Percentiles rank a stretch among this genome's conserved stretches.
Conservation (phyloP, 1,140 invertebrate species). For the Drosophila pruinosa region DNA sequence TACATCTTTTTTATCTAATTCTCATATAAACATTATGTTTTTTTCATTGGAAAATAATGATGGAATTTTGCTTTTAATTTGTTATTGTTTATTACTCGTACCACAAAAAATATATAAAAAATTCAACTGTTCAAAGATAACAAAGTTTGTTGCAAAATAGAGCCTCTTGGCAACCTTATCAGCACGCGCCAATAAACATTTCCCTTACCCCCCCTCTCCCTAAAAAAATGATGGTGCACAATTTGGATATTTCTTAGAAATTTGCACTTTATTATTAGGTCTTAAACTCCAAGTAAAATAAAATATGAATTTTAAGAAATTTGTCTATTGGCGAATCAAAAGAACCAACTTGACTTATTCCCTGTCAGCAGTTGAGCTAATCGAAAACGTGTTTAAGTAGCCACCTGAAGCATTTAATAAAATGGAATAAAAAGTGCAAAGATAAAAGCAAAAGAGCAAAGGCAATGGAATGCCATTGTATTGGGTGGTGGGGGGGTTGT, state of each 20-base stretch:
- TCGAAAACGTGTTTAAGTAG: slow-evolving; percentile 82
- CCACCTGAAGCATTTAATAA: slow-evolving; percentile 74
- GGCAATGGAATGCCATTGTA: neutral
- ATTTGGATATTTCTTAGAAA: slow-evolving; percentile 43
- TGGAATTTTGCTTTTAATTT: neutral
- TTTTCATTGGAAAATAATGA: neutral
- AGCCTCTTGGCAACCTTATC: slow-evolving; percentile 51
- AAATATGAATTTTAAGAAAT: slow-evolving; percentile 35
- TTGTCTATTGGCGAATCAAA: neutral
- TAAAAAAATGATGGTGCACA: slow-evolving; percentile 23
- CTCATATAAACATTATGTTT: neutral
- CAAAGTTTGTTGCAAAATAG: neutral
- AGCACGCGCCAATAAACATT: slow-evolving; percentile 58
- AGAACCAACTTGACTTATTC: neutral
- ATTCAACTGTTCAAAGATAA: neutral
- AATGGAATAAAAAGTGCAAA: slow-evolving; percentile 49
- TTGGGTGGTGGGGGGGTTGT: slow-evolving; percentile 5
- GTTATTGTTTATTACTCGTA: neutral
- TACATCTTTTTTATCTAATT: neutral
- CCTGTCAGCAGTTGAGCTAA: slow-evolving; percentile 65
- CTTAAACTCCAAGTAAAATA: slow-evolving; percentile 7
- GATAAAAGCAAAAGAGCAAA: neutral
- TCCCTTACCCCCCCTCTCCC: neutral
- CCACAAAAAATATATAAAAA: neutral
- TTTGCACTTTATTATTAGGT: slow-evolving; percentile 46